A percentile compares a stretch with the other conserved stretches of the same genome.
phyloP scores from a whole-genome alignment of 2,888 invertebrate species.

The Ptychoptera contaminata region DNA sequence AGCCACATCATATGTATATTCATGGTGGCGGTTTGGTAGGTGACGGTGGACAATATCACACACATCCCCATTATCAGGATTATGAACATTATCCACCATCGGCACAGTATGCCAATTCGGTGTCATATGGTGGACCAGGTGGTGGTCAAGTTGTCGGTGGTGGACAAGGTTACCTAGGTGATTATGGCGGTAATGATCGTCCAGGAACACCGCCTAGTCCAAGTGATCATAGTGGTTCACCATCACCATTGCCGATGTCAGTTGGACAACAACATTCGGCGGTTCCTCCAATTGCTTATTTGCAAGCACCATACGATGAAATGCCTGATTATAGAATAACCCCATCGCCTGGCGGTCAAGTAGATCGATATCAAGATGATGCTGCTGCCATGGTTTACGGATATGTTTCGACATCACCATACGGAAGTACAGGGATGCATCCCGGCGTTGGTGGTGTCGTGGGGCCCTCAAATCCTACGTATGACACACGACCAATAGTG shows the following conservation, averaged over 20 bases:
- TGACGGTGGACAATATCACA: constrained; percentile 20
- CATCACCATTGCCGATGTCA: constrained; percentile 33
- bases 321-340: constrained; percentile 41
- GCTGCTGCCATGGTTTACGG: constrained; percentile 41
- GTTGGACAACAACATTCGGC: constrained; percentile 22
- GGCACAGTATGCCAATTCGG: constrained; percentile 32
- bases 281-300: constrained; percentile 33
- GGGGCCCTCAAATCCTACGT: constrained; percentile 29
- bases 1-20: constrained; percentile 12
- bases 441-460: constrained; percentile 10
- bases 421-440: constrained; percentile 32
- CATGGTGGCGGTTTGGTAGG: constrained; percentile 12
- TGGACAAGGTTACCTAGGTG: constrained; percentile 24
- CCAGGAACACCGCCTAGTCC: constrained; percentile 39
- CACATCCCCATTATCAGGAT: constrained; percentile 35
- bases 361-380: constrained; percentile 48
- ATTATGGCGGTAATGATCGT: constrained; percentile 27
- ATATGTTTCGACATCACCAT: constrained; percentile 47
- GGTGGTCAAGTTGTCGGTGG: constrained; percentile 9
- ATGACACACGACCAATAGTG: constrained; percentile 30
- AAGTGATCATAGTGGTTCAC: constrained; percentile 39
- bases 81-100: constrained; percentile 38
- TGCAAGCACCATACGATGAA: constrained; percentile 36
- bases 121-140: constrained; percentile 15
- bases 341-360: constrained; percentile 42